phyloP scores from a whole-genome alignment of 2,888 invertebrate genomes.

The Subacronicta megacephala region DNA sequence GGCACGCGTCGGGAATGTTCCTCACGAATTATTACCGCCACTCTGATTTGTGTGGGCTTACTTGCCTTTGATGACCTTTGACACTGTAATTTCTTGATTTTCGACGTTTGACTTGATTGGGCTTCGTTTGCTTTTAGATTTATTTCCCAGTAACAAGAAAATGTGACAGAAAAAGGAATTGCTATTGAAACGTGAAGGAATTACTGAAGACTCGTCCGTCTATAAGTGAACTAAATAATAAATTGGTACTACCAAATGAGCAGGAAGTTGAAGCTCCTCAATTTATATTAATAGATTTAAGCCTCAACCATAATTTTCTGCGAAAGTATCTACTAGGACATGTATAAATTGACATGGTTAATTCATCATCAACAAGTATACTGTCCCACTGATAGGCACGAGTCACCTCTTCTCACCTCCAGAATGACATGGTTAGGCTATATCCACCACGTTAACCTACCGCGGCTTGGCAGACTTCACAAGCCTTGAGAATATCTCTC shows the following conservation, averaged over 20 bases:
- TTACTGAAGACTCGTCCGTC: conserved; percentile 13
- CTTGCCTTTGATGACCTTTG: conserved; percentile 53
- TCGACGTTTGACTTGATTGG: conserved; percentile 38
- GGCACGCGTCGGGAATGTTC: conserved; percentile 68
- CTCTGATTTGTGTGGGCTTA: conserved; percentile 63
- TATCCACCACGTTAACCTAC: no score
- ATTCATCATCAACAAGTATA: no score
- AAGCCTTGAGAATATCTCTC: no score
- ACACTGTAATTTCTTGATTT: conserved; percentile 48
- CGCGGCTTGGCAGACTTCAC: no score
- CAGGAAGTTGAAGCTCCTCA: conserved; percentile 4
- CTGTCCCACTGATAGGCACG: no score
- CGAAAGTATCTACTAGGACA: neutral
- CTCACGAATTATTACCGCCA: conserved; percentile 58
- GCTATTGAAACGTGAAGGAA: conserved; percentile 1
- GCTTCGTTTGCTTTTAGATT: conserved; percentile 43
- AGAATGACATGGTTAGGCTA: no score
- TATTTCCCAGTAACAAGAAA: conserved; percentile 27
- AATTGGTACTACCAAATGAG: conserved; percentile 14
- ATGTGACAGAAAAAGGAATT: conserved; percentile 14
- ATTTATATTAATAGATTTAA: conserved; percentile 11
- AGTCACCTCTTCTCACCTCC: no score
- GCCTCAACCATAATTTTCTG: neutral
- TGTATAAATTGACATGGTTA: no score
- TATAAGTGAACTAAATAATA: conserved; percentile 10